Conservation (phyloP, 2,797 vertebrate genomes). For the Peromyscus aztecus region DNA sequence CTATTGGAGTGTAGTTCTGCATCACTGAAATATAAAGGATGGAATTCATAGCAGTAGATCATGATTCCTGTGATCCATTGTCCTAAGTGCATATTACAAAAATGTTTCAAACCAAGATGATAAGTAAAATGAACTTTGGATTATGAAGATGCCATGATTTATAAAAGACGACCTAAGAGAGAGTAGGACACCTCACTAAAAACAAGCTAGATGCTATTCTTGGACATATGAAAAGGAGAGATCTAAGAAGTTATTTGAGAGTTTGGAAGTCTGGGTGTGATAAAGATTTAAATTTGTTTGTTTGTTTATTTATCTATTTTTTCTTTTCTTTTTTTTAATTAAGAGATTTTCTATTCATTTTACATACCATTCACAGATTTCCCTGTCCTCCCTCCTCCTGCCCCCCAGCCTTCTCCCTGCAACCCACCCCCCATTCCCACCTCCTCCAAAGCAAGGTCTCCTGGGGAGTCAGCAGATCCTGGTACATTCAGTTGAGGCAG, state of each 20-base stretch:
- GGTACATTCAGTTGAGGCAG: too few species aligned
- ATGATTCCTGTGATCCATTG: conserved; percentile 26
- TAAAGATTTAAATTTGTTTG: not conserved
- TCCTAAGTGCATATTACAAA: conserved; percentile 35
- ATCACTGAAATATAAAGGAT: conserved; percentile 58
- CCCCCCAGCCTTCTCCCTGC: too few species aligned
- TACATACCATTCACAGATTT: too few species aligned
- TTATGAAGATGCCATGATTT: conserved; percentile 26
- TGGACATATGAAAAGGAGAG: not conserved
- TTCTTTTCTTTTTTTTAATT: too few species aligned
- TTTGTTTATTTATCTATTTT: not conserved
- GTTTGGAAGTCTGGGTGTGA: conserved; percentile 16
- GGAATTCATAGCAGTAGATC: conserved; percentile 38
- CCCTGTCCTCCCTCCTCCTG: too few species aligned
- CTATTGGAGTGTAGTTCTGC: not conserved
- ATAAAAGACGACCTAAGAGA: conserved; percentile 33
- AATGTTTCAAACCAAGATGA: conserved; percentile 29
- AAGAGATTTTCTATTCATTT: too few species aligned
- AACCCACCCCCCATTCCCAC: too few species aligned
- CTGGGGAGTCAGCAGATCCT: too few species aligned
- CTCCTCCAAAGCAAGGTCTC: too few species aligned
- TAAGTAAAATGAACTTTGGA: conserved; percentile 27
- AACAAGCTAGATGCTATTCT: conserved; percentile 32
- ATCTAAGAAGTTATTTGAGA: conserved; percentile 46
- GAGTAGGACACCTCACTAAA: conserved; percentile 23